Conservation (phyloP, 2,888 invertebrate species). For the Chrysomela aeneicollis region DNA sequence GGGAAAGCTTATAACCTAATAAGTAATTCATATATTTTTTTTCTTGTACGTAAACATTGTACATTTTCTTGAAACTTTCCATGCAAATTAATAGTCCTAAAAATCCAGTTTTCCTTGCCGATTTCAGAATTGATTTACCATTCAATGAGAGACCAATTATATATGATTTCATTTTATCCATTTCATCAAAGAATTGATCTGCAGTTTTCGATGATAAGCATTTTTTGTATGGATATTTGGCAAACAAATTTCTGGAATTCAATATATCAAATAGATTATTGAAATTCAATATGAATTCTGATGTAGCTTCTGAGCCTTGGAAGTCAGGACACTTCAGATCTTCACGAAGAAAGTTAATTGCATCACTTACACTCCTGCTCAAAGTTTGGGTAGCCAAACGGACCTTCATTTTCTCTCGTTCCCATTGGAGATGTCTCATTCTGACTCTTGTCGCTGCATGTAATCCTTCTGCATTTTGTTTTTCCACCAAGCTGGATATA, state of each 20-base stretch:
- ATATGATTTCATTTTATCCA: conserved; percentile 7
- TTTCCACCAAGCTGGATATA: conserved; percentile 6
- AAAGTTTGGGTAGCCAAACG: conserved; percentile 40
- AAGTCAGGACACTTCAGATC: conserved; percentile 6
- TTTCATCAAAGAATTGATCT: neutral
- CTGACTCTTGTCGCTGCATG: conserved; percentile 21
- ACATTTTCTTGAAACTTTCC: neutral
- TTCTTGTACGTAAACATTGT: neutral
- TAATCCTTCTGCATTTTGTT: conserved; percentile 17
- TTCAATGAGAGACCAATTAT: conserved; percentile 6
- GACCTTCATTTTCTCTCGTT: conserved; percentile 43
- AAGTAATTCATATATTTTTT: conserved; percentile 22
- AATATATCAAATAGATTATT: conserved; percentile 12
- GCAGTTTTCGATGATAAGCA: neutral
- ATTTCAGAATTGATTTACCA: conserved; percentile 6
- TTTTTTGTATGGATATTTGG: conserved; percentile 1
- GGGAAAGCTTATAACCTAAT: conserved; percentile 25
- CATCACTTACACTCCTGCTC: conserved; percentile 33
- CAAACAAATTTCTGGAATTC: conserved; percentile 1
- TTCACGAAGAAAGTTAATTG: conserved; percentile 1
- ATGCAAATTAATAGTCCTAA: conserved; percentile 22
- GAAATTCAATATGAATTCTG: neutral
- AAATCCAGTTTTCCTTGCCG: conserved; percentile 32
- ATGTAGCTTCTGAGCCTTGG: neutral
- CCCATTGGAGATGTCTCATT: conserved; percentile 12